Evolutionary conservation across 2,797 vertebrate species (phyloP).

Genomic region (Falco concolor): DNA sequence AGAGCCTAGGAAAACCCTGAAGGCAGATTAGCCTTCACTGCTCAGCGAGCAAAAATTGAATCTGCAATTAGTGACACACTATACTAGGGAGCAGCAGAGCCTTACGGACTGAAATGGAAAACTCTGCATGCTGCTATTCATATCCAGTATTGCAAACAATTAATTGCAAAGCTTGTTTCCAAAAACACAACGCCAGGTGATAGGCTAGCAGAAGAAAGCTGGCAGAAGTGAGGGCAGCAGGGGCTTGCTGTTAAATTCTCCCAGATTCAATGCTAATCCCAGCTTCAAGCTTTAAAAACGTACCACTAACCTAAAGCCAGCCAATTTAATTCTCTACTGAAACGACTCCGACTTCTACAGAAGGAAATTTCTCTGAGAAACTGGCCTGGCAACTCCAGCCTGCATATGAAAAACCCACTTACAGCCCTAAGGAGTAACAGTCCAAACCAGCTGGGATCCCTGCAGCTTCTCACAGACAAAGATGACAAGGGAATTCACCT

Average conservation of each 20-base stretch:
- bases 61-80: not conserved
- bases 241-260: not conserved
- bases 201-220: not conserved
- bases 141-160: not conserved
- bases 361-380: slow-evolving; percentile 4
- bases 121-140: rapidly evolving
- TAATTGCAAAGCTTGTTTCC: not conserved
- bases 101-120: rapidly evolving
- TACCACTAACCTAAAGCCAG: not conserved
- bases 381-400: not conserved
- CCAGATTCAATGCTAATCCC: not conserved
- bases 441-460: not conserved
- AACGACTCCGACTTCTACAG: not conserved
- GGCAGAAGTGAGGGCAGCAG: not conserved
- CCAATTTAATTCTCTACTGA: not conserved
- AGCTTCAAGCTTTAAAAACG: not conserved
- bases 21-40: not conserved
- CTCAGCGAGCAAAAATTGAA: not conserved
- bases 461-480: slow-evolving; percentile 3
- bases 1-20: not conserved
- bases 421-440: slow-evolving; percentile 12
- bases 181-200: rapidly evolving
- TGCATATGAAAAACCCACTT: not conserved
- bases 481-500: not conserved
- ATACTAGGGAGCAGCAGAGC: slow-evolving; percentile 5